Base-by-base conservation (phyloP, 2,797 vertebrate genomes). In the Gymnodraco acuticeps region DNA sequence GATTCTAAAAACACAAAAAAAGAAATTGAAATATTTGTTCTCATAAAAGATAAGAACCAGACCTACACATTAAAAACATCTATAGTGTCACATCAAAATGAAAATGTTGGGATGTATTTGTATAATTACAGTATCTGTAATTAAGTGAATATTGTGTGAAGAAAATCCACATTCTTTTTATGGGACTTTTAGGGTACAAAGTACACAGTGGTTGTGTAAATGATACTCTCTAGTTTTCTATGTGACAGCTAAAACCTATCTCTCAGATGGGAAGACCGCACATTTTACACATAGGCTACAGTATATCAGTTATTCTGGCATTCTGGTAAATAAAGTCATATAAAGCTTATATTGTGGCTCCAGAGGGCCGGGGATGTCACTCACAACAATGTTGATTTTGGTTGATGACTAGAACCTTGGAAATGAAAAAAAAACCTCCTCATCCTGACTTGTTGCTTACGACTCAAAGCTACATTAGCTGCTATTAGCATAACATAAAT, bases 1-100 rank as follows among this genome's bases (percentile, higher is more conserved):
- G 87, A 79, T 47, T 38, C 15, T 54, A 63, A 48, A 77, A 73
- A 71, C 48, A 66, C 41, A 66, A 45, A 70, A 54, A 51, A 12
- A 3, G n/a, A 16, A 52, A 58, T 10, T 50, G 17, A 63, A 31
- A 31, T 14, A 38, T 38, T 38, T 38, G 8, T 53, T 20, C 72
- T 51, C 5, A 58, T 41, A 43, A 33, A 47, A 66, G 41, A 67
- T 17, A 12, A 0, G 79, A 64, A 64, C 41, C 67, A 54, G 63
- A 61, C 23, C 31, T n/a, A 19, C 48, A 60, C 3, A 58, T 65
- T 5, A 48, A 46, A 56, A 13, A 42, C 13, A 41, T 68, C 41
- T 31, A 12, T 51, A 56, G 64, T 42, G 43, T 56, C 14, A 73
- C 13, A 41, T 48, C 14, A 56, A 56, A 31, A n/a, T 53, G 13